Percentiles rank a stretch among this genome's conserved stretches.
Conservation (phyloP, 1,140 invertebrate genomes). For the Pygmarrhopalites habei region DNA sequence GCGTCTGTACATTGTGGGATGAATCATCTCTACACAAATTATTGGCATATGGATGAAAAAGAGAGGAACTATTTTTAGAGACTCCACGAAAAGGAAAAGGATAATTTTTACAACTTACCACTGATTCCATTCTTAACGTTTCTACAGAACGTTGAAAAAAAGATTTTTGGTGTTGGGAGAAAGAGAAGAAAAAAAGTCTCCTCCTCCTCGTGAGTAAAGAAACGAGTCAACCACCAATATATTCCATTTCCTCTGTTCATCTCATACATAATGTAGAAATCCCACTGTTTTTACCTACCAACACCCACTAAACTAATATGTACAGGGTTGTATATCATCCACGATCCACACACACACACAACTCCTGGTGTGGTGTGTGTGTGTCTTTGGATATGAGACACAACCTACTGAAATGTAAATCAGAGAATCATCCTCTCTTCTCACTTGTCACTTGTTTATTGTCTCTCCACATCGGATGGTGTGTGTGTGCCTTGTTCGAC, state of each 20-base stretch:
- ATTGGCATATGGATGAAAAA: not conserved
- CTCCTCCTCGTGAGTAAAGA: too few relatives aligned
- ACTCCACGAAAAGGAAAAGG: not conserved
- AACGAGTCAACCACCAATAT: too few relatives aligned
- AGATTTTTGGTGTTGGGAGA: too few relatives aligned
- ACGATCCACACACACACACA: too few relatives aligned
- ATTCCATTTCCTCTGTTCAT: too few relatives aligned
- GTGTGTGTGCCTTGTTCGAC: not conserved
- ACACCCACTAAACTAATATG: not conserved
- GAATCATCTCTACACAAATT: not conserved
- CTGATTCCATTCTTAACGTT: not conserved
- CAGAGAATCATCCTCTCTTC: not conserved
- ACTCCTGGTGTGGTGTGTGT: not conserved
- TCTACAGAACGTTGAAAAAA: too few relatives aligned
- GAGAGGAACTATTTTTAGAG: not conserved
- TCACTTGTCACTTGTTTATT: not conserved
- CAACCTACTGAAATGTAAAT: not conserved
- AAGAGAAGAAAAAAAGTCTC: too few relatives aligned
- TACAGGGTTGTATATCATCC: not conserved
- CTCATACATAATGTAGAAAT: not conserved
- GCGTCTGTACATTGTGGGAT: not conserved
- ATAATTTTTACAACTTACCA: not conserved
- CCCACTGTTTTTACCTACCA: not conserved
- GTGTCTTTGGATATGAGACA: not conserved
- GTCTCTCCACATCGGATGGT: too few relatives aligned